Conservation (phyloP, 2,113 vertebrate genomes). For the Zosterops borbonicus region DNA sequence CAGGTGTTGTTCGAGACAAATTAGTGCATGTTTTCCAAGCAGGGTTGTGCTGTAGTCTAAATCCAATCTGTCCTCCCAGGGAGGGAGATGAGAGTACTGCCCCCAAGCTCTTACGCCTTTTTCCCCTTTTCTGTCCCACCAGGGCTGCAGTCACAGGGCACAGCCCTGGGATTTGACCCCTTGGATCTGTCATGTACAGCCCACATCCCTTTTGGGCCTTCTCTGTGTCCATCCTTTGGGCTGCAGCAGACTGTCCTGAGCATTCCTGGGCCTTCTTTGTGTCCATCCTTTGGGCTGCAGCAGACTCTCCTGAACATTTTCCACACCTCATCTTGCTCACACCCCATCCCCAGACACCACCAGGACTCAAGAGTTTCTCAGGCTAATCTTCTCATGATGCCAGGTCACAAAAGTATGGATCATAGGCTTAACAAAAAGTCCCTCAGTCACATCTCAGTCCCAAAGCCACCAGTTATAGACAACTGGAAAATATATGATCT, state of each 20-base stretch:
- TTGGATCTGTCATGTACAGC: neutral
- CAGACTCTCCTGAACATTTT: neutral
- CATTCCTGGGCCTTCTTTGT: too few relatives aligned
- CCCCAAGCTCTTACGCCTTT: neutral
- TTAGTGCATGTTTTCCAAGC: neutral
- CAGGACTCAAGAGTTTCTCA: neutral
- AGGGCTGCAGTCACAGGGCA: accelerated
- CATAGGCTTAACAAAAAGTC: neutral
- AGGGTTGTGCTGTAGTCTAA: neutral
- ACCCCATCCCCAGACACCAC: neutral
- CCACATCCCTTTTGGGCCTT: too few relatives aligned
- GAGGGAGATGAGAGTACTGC: neutral
- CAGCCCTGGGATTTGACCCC: neutral
- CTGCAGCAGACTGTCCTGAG: neutral
- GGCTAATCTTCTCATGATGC: neutral
- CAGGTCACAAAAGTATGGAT: neutral
- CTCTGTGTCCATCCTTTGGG: neutral
- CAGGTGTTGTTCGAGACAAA: neutral
- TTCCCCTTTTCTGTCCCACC: neutral
- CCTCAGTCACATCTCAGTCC: neutral
- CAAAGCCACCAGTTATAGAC: neutral
- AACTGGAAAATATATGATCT: neutral
- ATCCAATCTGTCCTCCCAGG: accelerated
- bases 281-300: neutral
- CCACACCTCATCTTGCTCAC: neutral